Base-by-base conservation (phyloP, 2,797 vertebrate species). In the Parambassis ranga region DNA sequence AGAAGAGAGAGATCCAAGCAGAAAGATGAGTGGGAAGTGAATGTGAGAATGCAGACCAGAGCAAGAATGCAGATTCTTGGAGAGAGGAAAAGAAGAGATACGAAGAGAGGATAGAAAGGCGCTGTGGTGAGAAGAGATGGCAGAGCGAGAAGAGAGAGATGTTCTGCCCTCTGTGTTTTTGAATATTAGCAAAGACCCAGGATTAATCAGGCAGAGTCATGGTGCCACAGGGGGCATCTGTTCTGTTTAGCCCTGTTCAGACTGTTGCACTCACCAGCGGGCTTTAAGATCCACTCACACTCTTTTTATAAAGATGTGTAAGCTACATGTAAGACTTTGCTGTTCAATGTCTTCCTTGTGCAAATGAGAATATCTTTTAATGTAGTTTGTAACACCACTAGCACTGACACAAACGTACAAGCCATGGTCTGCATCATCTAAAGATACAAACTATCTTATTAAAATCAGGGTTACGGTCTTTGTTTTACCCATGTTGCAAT, bases 151-250 rank as follows among this genome's bases (percentile, higher is more conserved):
- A 20, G n/a, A 41, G 38, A 57, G 19, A 57, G 27, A 13, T 1
- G 20, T 63, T 65, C 30, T 31, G 13, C 43, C 48, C 41, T 59
- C 31, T 62, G 16, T 67, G 51, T 64, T 61, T 67, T 57, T 71
- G 48, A 77, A 73, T 72, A 46, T 57, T 62, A 82, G 41, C 56
- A 74, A 76, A 81, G 56, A 32, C 33, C 24, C 47, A 32, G 49
- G 71, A 82, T 81, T 83, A 85, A 79, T 83, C 65, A 71, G 70
- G 48, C 50, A 55, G 52, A 78, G 55, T 78, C 63, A 69, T 28
- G 42, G 36, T 61, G 76, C 63, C 74, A 77, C 47, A 57, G 31
- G 50, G 60, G 60, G 48, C 70, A 67, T 75, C 69, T 79, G 64
- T 66, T 82, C 70, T 53, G 48, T 56, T 74, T 64, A 75, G 62